Percentiles rank a stretch among this genome's conserved stretches.
phyloP scores from a whole-genome alignment of 2,888 invertebrate genomes.

The Tanytarsus gracilentus region DNA sequence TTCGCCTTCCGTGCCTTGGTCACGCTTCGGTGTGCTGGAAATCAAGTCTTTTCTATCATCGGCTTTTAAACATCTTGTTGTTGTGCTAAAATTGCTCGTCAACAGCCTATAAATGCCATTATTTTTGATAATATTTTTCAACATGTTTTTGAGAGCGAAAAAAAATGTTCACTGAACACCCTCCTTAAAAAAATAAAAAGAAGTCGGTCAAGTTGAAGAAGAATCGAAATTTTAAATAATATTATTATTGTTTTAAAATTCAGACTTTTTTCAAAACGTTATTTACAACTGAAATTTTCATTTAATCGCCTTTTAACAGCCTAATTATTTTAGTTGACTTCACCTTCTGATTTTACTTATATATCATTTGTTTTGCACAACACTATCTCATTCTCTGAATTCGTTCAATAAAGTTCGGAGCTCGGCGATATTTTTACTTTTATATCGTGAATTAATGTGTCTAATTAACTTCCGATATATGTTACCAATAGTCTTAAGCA shows the following conservation, averaged over 20 bases:
- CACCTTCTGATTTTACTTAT: no score
- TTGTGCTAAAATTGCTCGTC: conserved; percentile 34
- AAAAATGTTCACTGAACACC: background rate
- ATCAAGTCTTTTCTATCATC: conserved; percentile 49
- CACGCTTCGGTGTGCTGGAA: conserved; percentile 47
- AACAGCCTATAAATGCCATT: background rate
- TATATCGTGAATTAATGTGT: background rate
- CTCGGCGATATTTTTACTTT: no score
- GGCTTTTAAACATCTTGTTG: conserved; percentile 38
- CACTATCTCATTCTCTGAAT: background rate
- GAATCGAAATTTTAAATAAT: no score
- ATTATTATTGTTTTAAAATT: no score
- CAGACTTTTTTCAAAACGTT: no score
- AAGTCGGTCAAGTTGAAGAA: no score
- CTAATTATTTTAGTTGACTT: no score
- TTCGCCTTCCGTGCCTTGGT: conserved; percentile 74
- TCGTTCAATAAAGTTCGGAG: background rate
- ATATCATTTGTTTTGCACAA: no score
- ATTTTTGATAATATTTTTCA: background rate
- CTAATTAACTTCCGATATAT: background rate
- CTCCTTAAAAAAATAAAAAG: no score
- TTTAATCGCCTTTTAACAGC: no score
- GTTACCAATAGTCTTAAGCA: conserved; percentile 20
- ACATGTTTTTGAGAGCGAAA: background rate
- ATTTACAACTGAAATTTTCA: no score